Conservation (phyloP, 1,140 invertebrate genomes). For the Sitophilus oryzae region DNA sequence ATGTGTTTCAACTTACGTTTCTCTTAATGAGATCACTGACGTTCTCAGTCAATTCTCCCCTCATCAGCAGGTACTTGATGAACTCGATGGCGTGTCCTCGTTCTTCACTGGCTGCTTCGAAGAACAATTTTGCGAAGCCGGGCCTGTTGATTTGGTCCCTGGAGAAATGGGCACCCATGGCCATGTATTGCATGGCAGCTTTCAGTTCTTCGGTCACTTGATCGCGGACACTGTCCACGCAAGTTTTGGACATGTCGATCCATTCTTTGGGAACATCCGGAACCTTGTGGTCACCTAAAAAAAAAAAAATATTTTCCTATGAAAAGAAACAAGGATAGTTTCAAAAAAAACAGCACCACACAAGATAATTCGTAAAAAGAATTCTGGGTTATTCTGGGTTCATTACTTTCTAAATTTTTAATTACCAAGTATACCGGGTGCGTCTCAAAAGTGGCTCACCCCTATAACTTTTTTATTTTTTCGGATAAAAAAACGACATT, state of each 20-base stretch:
- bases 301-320: too few relatives aligned
- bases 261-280: conserved; percentile 52
- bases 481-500: too few relatives aligned
- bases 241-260: conserved; percentile 61
- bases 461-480: too few relatives aligned
- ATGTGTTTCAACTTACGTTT: conserved; percentile 61
- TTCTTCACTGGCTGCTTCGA: conserved; percentile 80
- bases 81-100: conserved; percentile 84
- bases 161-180: conserved; percentile 83
- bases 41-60: conserved; percentile 67
- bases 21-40: conserved; percentile 59
- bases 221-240: conserved; percentile 53
- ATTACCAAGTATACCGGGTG: too few relatives aligned
- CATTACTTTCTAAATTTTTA: too few relatives aligned
- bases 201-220: conserved; percentile 73
- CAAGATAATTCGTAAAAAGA: too few relatives aligned
- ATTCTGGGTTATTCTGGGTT: too few relatives aligned
- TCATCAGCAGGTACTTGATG: conserved; percentile 83
- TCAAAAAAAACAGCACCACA: too few relatives aligned
- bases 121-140: conserved; percentile 85
- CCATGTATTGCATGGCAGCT: conserved; percentile 74
- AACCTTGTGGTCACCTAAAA: conserved; percentile 44
- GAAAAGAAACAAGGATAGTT: too few relatives aligned
- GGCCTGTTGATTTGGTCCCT: conserved; percentile 71
- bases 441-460: too few relatives aligned